Evolutionary conservation across 2,113 vertebrate genomes (phyloP).

Genomic region (Tichodroma muraria): DNA sequence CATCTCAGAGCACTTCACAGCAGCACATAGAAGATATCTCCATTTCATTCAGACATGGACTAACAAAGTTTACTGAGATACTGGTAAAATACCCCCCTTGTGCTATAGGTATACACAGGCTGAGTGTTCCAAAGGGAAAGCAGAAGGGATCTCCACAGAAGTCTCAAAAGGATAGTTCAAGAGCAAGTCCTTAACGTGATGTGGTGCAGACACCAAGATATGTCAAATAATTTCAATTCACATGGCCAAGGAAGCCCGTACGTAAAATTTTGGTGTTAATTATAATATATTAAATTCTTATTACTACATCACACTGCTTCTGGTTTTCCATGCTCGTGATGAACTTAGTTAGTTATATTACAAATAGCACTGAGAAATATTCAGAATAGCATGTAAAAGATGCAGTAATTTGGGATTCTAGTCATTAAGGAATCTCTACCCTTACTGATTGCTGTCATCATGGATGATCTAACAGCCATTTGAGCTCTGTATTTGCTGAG

Average conservation of each 20-base stretch:
- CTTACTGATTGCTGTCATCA: constrained; percentile 21
- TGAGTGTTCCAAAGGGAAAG: neutral
- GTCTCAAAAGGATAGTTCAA: neutral
- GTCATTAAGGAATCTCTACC: constrained; percentile 14
- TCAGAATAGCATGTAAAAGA: neutral
- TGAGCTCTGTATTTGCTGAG: neutral
- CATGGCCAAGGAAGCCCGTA: neutral
- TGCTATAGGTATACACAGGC: neutral
- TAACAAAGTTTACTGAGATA: neutral
- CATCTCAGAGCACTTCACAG: neutral
- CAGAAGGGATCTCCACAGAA: neutral
- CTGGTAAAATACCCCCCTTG: neutral
- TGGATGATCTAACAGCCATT: neutral
- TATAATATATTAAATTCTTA: neutral
- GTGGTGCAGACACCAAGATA: neutral
- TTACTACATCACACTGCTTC: neutral
- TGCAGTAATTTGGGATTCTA: constrained; percentile 1
- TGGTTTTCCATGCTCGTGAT: neutral
- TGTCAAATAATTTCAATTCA: neutral
- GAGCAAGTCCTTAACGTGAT: neutral
- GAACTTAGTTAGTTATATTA: neutral
- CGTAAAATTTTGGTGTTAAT: neutral
- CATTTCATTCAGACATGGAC: neutral
- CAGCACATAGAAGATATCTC: neutral
- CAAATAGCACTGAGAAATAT: neutral